Evolutionary conservation across 2,797 vertebrate genomes (phyloP), one percentile per base, ranked within the genome.

Genomic region (Siniperca obscura): DNA sequence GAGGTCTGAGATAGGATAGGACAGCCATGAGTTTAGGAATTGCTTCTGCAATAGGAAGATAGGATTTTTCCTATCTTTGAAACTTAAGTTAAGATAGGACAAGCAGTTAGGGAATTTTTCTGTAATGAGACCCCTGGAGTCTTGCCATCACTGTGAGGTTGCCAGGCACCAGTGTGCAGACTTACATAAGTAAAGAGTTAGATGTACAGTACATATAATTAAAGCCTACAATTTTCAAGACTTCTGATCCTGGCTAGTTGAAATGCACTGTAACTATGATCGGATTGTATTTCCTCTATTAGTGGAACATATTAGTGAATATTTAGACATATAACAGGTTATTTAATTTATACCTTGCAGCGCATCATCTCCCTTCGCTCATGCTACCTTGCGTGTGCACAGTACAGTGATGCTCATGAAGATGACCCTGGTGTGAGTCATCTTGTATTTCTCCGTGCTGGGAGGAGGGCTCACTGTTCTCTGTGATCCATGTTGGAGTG

Each of bases 341-440:
- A 36, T 83, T 82, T 42, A 27, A 78, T 89, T 52, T 69, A 34
- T 12, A 11, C 67, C 71, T 64, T 42, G 40, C 46, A 75, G 77
- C 56, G 34, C 57, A 60, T 86, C 53, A 19, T 78, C 64, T 77
- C 53, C 42, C 64, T 68, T 75, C 48, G 53, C 61, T 74, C 68
- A 42, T 72, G 52, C 76, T 79, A 21, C 42, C 67, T 12, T 56
- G 75, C 30, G 59, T 78, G 71, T 71, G 79, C 57, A 70, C 67
- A 55, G 76, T 38, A 34, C 61, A 60, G 74, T 34, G 76, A 75
- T 74, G 86, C 81, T 74, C 46, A 36, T 84, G 75, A 55, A 72
- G 84, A 10, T 87, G 85, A 91, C 89, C 87, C 80, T 25, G 66
- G 75, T 84, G 87, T 91, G 87, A 91, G 80, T 93, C 90, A 91